Conservation (phyloP, 1,140 invertebrate species). For the Aradophagus sp. region DNA sequence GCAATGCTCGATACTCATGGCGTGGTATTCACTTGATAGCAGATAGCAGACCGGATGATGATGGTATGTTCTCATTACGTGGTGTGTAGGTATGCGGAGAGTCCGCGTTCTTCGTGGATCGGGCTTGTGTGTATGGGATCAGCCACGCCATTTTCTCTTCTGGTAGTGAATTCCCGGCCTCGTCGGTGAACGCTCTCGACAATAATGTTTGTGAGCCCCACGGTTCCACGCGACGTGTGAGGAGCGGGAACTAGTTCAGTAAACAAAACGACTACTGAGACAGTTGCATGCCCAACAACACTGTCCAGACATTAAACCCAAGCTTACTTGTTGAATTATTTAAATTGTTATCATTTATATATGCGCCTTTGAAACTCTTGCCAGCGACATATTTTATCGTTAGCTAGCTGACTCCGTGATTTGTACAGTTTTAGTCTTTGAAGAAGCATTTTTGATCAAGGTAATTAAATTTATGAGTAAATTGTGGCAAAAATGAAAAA, state of each 20-base stretch:
- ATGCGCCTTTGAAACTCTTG: too few species aligned
- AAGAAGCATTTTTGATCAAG: too few species aligned
- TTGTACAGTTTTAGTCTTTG: too few species aligned
- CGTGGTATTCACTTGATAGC: slow-evolving; percentile 67
- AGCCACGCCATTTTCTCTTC: slow-evolving; percentile 55
- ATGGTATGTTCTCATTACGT: slow-evolving; percentile 74
- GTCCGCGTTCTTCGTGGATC: slow-evolving; percentile 55
- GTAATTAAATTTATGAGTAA: too few species aligned
- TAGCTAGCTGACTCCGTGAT: too few species aligned
- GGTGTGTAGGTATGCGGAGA: slow-evolving; percentile 71
- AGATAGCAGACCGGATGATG: slow-evolving; percentile 70
- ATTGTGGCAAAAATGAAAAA: too few species aligned
- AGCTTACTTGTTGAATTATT: slow-evolving; percentile 50
- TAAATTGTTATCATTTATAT: slow-evolving; percentile 28
- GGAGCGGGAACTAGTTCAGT: slow-evolving; percentile 61
- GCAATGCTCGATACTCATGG: slow-evolving; percentile 56
- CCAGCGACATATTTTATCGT: too few species aligned
- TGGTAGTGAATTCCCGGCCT: slow-evolving; percentile 34
- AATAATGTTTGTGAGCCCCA: slow-evolving; percentile 42
- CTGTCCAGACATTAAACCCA: slow-evolving; percentile 48
- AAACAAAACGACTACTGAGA: slow-evolving; percentile 59
- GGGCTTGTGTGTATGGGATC: slow-evolving; percentile 41
- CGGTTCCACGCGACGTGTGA: slow-evolving; percentile 50
- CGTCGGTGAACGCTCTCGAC: slow-evolving; percentile 25
- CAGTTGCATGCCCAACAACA: slow-evolving; percentile 57